Conservation (phyloP, 2,113 vertebrate species). For the Syngnathus scovelli region DNA sequence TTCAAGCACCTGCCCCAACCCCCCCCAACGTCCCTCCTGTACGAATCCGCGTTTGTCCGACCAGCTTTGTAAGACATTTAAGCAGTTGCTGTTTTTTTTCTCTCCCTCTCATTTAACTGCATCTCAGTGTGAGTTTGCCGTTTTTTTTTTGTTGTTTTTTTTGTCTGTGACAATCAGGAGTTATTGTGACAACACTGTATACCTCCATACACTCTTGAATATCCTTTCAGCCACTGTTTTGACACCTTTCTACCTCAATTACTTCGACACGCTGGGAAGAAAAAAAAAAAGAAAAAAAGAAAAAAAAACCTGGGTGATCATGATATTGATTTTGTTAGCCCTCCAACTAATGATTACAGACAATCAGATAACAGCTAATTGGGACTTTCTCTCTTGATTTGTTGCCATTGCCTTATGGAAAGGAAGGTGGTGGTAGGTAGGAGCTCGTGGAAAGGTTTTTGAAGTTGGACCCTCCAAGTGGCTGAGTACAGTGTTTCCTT, state of each 20-base stretch:
- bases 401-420: neutral
- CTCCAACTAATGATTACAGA: conserved; percentile 31
- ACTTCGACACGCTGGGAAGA: neutral
- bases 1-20: conserved; percentile 36
- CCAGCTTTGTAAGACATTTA: conserved; percentile 43
- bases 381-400: conserved; percentile 9
- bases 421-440: conserved; percentile 13
- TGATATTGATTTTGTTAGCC: conserved; percentile 4
- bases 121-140: conserved; percentile 36
- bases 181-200: conserved; percentile 41
- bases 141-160: conserved; percentile 22
- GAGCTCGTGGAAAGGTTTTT: conserved; percentile 15
- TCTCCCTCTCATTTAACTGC: neutral
- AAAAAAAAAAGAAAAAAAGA: no score
- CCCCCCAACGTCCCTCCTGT: conserved; percentile 31
- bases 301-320: neutral
- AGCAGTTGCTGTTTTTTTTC: conserved; percentile 30
- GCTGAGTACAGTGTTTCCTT: neutral
- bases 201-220: conserved; percentile 43
- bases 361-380: conserved; percentile 42
- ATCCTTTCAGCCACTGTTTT: conserved; percentile 36
- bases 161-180: conserved; percentile 53
- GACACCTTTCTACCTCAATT: conserved; percentile 54
- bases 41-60: conserved; percentile 45
- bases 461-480: neutral